phyloP scores from a whole-genome alignment of 2,888 invertebrate species.

The Dusona sp. region DNA sequence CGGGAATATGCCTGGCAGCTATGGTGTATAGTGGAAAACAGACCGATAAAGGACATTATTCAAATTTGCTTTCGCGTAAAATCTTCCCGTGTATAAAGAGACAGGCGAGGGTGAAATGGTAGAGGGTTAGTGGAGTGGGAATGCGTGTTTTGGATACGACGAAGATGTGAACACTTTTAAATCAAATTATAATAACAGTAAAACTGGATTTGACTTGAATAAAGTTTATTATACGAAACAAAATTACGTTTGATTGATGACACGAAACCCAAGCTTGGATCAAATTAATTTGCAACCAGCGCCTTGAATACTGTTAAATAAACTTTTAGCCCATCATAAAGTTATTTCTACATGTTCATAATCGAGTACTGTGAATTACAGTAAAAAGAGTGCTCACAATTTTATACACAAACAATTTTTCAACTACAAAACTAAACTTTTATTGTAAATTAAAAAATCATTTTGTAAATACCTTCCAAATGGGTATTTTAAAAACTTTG shows the following conservation, averaged over 20 bases:
- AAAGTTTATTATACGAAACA: constrained; percentile 10
- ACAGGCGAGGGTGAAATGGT: constrained; percentile 47
- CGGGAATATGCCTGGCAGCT: constrained; percentile 67
- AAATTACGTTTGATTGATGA: constrained; percentile 6
- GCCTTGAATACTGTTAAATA: background rate
- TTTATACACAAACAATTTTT: no score
- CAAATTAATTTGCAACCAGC: background rate
- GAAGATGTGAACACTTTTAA: constrained; percentile 30
- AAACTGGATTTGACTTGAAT: constrained; percentile 23
- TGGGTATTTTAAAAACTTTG: background rate
- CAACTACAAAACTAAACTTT: background rate
- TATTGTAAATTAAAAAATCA: background rate
- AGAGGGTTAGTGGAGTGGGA: constrained; percentile 41
- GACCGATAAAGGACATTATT: constrained; percentile 83
- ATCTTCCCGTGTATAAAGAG: constrained; percentile 71
- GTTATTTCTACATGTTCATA: background rate
- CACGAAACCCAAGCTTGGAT: background rate
- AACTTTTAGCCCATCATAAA: background rate
- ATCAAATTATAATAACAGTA: constrained; percentile 33
- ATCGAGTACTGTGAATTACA: no score
- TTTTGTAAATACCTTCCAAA: background rate
- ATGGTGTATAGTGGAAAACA: constrained; percentile 64
- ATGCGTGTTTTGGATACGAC: constrained; percentile 48
- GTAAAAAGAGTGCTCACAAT: no score
- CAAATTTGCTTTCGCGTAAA: constrained; percentile 79